These are phyloP conservation scores for Hipparchia sbordonii DNA, from an alignment of 2,888 invertebrate genomes.

Conservation along the genomic window DNA sequence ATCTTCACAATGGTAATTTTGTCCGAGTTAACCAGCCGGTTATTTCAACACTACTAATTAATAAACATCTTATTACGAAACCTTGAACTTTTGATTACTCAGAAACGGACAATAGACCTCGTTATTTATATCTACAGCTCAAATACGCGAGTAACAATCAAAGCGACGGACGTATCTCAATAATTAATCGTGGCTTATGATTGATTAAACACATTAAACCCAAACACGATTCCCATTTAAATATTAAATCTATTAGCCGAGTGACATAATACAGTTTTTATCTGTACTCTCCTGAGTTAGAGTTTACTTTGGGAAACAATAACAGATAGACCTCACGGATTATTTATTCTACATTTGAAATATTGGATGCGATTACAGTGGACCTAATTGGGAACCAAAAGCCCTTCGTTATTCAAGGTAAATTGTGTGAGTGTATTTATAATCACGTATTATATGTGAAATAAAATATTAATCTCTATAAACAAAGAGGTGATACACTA, in stretches of 20 bases:
- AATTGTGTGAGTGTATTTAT: not conserved
- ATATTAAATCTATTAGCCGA: conserved; percentile 77
- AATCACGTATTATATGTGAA: no score
- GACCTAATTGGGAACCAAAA: conserved; percentile 1
- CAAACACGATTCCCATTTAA: conserved; percentile 79
- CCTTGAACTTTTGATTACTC: conserved; percentile 79
- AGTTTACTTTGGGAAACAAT: conserved; percentile 75
- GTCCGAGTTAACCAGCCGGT: conserved; percentile 62
- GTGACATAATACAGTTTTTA: conserved; percentile 80
- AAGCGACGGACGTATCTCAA: conserved; percentile 71
- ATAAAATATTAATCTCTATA: no score
- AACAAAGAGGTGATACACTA: no score
- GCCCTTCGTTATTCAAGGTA: conserved; percentile 15
- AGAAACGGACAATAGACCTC: conserved; percentile 74
- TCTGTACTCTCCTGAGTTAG: conserved; percentile 72
- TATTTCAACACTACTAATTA: conserved; percentile 75
- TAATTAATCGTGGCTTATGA: conserved; percentile 82
- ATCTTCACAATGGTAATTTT: conserved; percentile 60
- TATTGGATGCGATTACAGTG: conserved; percentile 15
- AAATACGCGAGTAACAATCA: conserved; percentile 61
- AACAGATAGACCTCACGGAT: conserved; percentile 62
- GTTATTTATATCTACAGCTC: conserved; percentile 70
- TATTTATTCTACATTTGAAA: conserved; percentile 51
- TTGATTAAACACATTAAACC: conserved; percentile 81
- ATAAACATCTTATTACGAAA: conserved; percentile 71